Base-by-base conservation (phyloP, 2,888 invertebrate species). In the Lochmaea crataegi region DNA sequence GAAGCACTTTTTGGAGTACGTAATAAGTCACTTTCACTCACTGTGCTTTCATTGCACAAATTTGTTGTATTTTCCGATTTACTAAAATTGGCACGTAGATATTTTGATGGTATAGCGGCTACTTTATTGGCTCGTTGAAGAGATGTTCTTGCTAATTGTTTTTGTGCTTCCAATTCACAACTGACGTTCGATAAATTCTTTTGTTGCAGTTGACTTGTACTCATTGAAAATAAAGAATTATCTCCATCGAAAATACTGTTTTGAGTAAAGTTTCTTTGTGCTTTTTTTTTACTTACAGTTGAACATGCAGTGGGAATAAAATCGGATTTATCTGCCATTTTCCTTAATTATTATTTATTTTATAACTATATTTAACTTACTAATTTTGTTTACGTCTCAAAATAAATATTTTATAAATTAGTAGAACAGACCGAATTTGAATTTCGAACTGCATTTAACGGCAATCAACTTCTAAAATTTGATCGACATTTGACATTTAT, bases 301-400 rank as follows among this genome's bases (percentile, higher is more conserved):
- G 88, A 88, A 18, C 85, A 83, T 53, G 87, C 87, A 77, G 85
- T 86, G 9, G 88, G 88, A 14, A 68, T 56, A 38, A 76, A 68
- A 48, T 70, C 67, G 2, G 66, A 68, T 56, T 71, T 60, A 14
- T 65, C 45, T 38, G 38, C 56, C 53, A 72, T 71, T 66, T 14
- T 66, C 41, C 56, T 56, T n/a, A n/a, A n/a, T n/a, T n/a, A n/a
- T n/a, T n/a, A n/a, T n/a, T n/a, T n/a, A n/a, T n/a, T n/a, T n/a
- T n/a, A n/a, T n/a, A n/a, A n/a, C 7, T 14, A 58, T 58, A 32
- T 32, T 32, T 14, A 56, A 58, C 58, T 58, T 58, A 58, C 58
- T 14, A 26, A 12, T 58, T 26, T 14, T 7, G 2, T n/a, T 58
- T 38, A 18, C 26, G 26, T 14, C 7, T 58, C 14, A 32, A 14